Evolutionary conservation across 2,113 vertebrate species (phyloP).

Genomic region (Nothoprocta perdicaria): DNA sequence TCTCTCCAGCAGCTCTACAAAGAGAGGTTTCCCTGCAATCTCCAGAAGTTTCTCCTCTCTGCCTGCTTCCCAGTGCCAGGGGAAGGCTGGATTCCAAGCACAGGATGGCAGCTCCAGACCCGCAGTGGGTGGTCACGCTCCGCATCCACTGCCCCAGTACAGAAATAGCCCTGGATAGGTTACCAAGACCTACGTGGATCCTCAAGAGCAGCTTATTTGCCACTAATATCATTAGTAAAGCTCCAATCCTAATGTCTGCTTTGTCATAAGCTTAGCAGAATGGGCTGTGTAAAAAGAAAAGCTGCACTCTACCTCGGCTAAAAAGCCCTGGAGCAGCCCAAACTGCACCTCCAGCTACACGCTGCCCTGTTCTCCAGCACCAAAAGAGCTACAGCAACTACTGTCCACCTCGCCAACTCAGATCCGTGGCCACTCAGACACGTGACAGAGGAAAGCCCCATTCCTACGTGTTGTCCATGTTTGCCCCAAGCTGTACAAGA

Average conservation of each 20-base stretch:
- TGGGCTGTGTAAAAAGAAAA: not conserved
- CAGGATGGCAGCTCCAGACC: not conserved
- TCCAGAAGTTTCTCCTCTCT: not conserved
- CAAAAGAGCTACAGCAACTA: not conserved
- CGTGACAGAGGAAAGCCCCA: not conserved
- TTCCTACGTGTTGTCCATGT: not conserved
- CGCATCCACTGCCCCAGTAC: not conserved
- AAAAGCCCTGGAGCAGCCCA: not conserved
- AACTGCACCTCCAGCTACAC: not conserved
- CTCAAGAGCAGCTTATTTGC: not conserved
- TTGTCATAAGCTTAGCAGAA: not conserved
- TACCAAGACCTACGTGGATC: not conserved
- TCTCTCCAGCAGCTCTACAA: too few species aligned
- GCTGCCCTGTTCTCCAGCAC: not conserved
- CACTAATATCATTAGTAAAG: not conserved
- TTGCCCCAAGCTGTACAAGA: not conserved
- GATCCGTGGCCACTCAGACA: not conserved
- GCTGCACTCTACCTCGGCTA: not conserved
- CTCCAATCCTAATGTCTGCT: not conserved
- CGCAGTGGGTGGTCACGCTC: fast-evolving
- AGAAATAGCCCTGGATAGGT: not conserved
- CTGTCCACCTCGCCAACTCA: not conserved
- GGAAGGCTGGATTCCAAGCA: not conserved
- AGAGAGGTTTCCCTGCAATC: not conserved
- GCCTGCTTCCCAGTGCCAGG: not conserved